Evolutionary conservation across 2,888 invertebrate species (phyloP).

Genomic region (Yponomeuta cagnagella): DNA sequence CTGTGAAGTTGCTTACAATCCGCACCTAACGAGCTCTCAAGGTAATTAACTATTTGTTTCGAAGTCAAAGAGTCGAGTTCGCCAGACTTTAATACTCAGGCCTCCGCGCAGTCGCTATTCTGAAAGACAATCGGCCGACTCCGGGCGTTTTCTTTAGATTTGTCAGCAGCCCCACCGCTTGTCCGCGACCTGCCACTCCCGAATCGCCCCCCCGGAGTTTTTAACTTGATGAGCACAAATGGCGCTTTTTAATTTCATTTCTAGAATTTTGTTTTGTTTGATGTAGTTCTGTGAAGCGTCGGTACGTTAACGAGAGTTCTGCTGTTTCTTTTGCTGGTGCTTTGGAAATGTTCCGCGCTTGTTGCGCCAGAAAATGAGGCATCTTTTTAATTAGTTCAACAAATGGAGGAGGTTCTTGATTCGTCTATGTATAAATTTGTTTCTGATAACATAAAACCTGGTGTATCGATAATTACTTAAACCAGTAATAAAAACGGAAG

Average conservation of each 20-base stretch:
- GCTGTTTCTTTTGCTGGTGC: neutral
- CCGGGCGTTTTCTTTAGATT: no score
- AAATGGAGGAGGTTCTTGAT: neutral
- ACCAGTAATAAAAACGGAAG: neutral
- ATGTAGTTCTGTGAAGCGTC: conserved; percentile 11
- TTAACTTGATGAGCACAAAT: conserved; percentile 53
- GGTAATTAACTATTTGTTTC: conserved; percentile 71
- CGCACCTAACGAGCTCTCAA: conserved; percentile 63
- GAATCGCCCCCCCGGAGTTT: conserved; percentile 29
- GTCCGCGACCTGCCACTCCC: neutral
- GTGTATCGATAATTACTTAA: neutral
- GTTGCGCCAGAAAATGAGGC: neutral
- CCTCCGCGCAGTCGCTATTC: conserved; percentile 29
- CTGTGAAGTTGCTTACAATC: conserved; percentile 47
- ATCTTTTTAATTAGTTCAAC: neutral
- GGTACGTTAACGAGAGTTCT: neutral
- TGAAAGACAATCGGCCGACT: neutral
- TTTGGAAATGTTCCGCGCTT: neutral
- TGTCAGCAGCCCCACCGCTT: no score
- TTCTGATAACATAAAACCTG: neutral
- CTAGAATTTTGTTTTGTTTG: conserved; percentile 19
- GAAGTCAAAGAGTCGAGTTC: conserved; percentile 59
- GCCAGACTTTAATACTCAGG: conserved; percentile 33
- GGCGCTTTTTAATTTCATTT: conserved; percentile 53
- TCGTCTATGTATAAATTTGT: neutral